A percentile compares a stretch with the other conserved stretches of the same genome.
Evolutionary conservation across 2,797 vertebrate genomes (phyloP).

Genomic region (Orientallactaga sibirica): DNA sequence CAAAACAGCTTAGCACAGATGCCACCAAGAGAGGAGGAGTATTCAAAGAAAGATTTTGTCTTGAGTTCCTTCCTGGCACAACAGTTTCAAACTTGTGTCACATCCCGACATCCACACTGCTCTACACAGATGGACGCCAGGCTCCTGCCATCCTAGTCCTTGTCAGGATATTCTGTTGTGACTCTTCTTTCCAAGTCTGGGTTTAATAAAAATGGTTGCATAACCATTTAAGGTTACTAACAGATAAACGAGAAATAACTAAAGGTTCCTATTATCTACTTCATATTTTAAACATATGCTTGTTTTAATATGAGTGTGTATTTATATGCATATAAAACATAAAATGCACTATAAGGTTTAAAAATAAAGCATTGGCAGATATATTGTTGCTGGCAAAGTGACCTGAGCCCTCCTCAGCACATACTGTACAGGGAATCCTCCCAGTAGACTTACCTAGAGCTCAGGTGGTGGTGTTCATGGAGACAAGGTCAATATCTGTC

Average conservation of each 20-base stretch:
- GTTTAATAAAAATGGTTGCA: conserved; percentile 64
- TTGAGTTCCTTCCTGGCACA: conserved; percentile 43
- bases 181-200: conserved; percentile 58
- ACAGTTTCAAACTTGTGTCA: conserved; percentile 64
- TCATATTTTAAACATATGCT: conserved; percentile 27
- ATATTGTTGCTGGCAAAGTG: conserved; percentile 37
- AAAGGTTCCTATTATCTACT: conserved; percentile 19
- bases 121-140: conserved; percentile 73
- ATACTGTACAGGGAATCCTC: background rate
- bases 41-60: accelerated
- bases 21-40: accelerated
- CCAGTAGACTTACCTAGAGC: background rate
- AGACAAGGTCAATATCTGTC: background rate
- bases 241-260: conserved; percentile 68
- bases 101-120: conserved; percentile 64
- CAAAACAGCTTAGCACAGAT: background rate
- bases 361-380: conserved; percentile 73
- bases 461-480: background rate
- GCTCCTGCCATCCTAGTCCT: conserved; percentile 75
- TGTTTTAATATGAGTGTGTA: background rate
- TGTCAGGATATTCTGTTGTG: conserved; percentile 49
- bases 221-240: conserved; percentile 65
- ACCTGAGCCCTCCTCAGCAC: background rate
- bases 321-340: background rate
- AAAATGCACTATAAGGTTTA: conserved; percentile 39